These are phyloP conservation scores for Lepus europaeus DNA, from an alignment of 2,113 vertebrate genomes.

Conservation along the genomic window DNA sequence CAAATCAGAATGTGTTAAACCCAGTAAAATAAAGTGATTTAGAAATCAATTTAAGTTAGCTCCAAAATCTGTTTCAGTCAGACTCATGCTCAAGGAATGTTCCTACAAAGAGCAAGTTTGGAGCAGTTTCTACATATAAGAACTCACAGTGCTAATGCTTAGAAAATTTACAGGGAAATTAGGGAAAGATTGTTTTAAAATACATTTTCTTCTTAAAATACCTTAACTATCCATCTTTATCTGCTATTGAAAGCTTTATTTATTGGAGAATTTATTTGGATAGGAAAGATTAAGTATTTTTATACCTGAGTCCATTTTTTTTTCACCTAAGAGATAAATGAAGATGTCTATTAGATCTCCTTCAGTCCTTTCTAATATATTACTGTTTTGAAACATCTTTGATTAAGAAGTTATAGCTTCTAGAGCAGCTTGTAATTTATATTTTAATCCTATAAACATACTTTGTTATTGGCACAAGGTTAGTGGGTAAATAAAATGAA, in stretches of 20 bases:
- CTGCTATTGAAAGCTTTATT: background rate
- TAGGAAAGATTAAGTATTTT: background rate
- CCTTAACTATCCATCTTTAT: background rate
- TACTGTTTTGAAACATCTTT: conserved; percentile 40
- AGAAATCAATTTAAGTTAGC: background rate
- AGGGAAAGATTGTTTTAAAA: background rate
- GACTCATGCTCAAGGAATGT: background rate
- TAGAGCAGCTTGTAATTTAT: conserved; percentile 4
- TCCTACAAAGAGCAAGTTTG: background rate
- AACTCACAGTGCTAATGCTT: background rate
- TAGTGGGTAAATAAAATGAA: conserved; percentile 41
- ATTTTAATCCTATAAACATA: background rate
- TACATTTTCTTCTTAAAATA: background rate
- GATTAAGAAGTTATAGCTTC: background rate
- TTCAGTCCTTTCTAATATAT: background rate
- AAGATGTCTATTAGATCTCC: background rate
- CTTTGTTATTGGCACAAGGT: conserved; percentile 9
- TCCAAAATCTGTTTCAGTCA: background rate
- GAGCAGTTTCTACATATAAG: background rate
- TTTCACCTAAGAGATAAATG: background rate
- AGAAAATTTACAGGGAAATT: background rate
- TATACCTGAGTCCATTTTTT: background rate
- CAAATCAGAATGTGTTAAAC: background rate
- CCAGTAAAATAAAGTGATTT: conserved; percentile 11
- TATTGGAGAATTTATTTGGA: background rate